These are phyloP conservation scores for Gisinianus flammeolus DNA, from an alignment of 2,888 invertebrate species.

Conservation along the genomic window DNA sequence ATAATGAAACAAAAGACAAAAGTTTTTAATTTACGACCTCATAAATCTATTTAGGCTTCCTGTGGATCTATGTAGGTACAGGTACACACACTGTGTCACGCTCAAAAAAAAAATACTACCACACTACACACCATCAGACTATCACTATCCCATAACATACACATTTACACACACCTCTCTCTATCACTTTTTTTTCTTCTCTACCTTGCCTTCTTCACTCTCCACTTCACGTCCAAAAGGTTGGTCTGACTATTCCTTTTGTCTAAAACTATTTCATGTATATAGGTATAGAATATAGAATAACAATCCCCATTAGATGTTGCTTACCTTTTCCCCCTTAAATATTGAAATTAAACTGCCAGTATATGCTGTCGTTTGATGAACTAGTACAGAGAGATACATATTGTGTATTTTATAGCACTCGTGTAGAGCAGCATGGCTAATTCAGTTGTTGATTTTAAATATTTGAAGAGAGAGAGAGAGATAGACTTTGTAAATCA, in stretches of 20 bases:
- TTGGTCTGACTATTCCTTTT: slow-evolving; percentile 3
- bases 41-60: slow-evolving; percentile 54
- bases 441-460: slow-evolving; percentile 6
- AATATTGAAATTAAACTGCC: no score
- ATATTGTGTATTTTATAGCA: not conserved
- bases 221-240: not conserved
- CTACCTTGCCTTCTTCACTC: not conserved
- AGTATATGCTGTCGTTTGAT: no score
- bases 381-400: no score
- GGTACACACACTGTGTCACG: slow-evolving; percentile 30
- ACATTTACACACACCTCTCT: not conserved
- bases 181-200: not conserved
- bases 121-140: not conserved
- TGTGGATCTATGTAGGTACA: slow-evolving; percentile 42
- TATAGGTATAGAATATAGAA: not conserved
- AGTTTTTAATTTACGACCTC: slow-evolving; percentile 52
- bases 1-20: slow-evolving; percentile 53
- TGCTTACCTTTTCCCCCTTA: not conserved
- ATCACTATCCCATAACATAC: not conserved
- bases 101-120: no score
- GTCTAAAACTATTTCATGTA: not conserved
- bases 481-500: slow-evolving; percentile 6
- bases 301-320: not conserved
- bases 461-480: no score
- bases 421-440: not conserved